phyloP scores from a whole-genome alignment of 2,113 vertebrate species.

The Brachirus orientalis region DNA sequence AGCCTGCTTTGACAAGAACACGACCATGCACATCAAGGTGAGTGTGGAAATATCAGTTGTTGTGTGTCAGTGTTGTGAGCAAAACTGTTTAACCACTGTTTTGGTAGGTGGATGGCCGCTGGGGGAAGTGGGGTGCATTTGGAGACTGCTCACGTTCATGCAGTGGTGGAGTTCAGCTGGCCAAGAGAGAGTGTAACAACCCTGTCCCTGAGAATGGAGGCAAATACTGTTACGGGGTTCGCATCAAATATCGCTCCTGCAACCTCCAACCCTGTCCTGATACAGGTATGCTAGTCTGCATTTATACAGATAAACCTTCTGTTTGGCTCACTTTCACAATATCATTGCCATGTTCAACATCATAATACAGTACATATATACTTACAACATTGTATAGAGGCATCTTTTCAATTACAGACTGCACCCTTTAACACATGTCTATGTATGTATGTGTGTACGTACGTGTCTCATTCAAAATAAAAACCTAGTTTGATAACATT shows the following conservation, averaged over 20 bases:
- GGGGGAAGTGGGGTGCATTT: slow-evolving; percentile 92
- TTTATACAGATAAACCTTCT: slow-evolving; percentile 4
- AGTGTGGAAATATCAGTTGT: slow-evolving; percentile 4
- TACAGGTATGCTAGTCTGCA: slow-evolving; percentile 77
- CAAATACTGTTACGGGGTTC: slow-evolving; percentile 92
- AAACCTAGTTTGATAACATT: too few relatives aligned
- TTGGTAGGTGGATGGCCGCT: slow-evolving; percentile 90
- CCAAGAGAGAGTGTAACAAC: slow-evolving; percentile 87
- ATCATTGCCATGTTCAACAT: too few relatives aligned
- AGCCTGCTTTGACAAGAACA: slow-evolving; percentile 84
- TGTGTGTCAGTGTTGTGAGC: neutral
- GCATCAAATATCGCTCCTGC: slow-evolving; percentile 94
- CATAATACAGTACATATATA: too few relatives aligned
- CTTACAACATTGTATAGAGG: too few relatives aligned
- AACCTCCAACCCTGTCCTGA: slow-evolving; percentile 87
- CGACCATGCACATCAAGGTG: slow-evolving; percentile 87
- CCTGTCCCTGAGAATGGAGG: slow-evolving; percentile 90
- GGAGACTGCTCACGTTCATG: slow-evolving; percentile 90
- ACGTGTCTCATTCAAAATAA: too few relatives aligned
- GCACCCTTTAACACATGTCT: too few relatives aligned
- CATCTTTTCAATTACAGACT: too few relatives aligned
- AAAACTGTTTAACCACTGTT: neutral
- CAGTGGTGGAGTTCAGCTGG: slow-evolving; percentile 91
- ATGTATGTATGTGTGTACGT: too few relatives aligned
- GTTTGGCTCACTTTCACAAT: too few relatives aligned